Evolutionary conservation across 1,140 invertebrate genomes (phyloP), one percentile per base, ranked within the genome.

Genomic region (Drosophila athabasca): DNA sequence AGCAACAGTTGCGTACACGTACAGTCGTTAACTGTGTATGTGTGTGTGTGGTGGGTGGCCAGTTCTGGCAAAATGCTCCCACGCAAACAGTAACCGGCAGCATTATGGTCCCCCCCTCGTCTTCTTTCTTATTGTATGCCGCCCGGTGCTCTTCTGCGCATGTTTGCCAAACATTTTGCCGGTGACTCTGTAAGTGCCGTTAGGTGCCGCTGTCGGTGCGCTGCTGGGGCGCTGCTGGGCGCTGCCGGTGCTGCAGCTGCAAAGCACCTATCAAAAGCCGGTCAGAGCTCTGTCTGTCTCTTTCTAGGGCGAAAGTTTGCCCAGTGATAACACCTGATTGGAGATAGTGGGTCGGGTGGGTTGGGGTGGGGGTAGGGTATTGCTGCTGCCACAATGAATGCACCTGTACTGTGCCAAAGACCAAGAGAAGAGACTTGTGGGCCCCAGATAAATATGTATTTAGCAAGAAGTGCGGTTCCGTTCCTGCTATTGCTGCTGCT

Each of bases 271-370:
- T 8, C 50, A 52, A 9, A 35, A 9, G 11, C 11, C 35, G 35
- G 35, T 39, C 3, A 39, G 11, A 39, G 11, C 11, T 39, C 35
- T 11, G 11, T 39, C 35, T 39, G 11, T 39, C 35, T 39, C 35
- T 13, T 39, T 39, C 35, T 67, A 68, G 67, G 66, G 29, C 44
- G 67, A 44, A 19, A 57, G 44, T 68, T 55, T 43, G 64, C 51
- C 11, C 51, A 68, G 51, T 69, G 66, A 69, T 69, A 69, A 69
- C 66, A 69, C 4, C 11, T 69, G 66, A 69, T 69, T 69, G 68
- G 45, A 69, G 66, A 50, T 69, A 57, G 68, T 31, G 49, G 44
- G 11, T 35, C 29, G 5, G 9, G 11, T 1, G 19, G 3, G 11
- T 0, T 1, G 35, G 5, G 35, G 1, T 3, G 35, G 9, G 31